These are phyloP conservation scores for Lontra canadensis DNA, from an alignment of 2,113 vertebrate genomes.

Conservation along the genomic window DNA sequence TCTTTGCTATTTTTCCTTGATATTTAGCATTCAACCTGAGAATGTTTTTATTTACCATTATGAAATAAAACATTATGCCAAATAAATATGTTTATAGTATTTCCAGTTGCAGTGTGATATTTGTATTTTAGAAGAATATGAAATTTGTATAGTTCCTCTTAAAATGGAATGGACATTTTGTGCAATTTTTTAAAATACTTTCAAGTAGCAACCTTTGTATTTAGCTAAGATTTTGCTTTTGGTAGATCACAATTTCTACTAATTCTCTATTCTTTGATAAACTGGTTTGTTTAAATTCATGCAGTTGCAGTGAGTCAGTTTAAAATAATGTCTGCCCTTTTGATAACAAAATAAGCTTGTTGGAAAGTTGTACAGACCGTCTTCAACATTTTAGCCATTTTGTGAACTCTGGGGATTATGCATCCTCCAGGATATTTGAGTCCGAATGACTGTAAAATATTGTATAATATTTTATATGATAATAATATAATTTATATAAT, in stretches of 20 bases:
- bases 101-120: not conserved
- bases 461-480: too few species aligned
- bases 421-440: not conserved
- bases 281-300: constrained; percentile 34
- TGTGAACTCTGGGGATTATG: not conserved
- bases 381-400: not conserved
- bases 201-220: constrained; percentile 46
- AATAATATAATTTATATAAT: too few species aligned
- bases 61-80: constrained; percentile 50
- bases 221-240: constrained; percentile 58
- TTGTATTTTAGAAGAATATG: constrained; percentile 40
- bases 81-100: constrained; percentile 50
- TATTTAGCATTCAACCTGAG: constrained; percentile 70
- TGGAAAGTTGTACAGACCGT: not conserved
- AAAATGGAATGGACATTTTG: constrained; percentile 57
- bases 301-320: constrained; percentile 37
- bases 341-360: not conserved
- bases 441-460: not conserved
- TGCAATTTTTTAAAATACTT: constrained; percentile 52
- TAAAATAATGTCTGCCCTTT: constrained; percentile 31
- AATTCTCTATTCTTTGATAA: constrained; percentile 37
- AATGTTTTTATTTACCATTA: constrained; percentile 69
- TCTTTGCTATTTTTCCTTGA: constrained; percentile 65
- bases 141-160: constrained; percentile 29
- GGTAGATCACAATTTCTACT: not conserved